Percentiles rank a stretch among this genome's conserved stretches.
These are phyloP conservation scores for Plectus sambesii DNA, from an alignment of 1,140 invertebrate genomes.

Conservation along the genomic window DNA sequence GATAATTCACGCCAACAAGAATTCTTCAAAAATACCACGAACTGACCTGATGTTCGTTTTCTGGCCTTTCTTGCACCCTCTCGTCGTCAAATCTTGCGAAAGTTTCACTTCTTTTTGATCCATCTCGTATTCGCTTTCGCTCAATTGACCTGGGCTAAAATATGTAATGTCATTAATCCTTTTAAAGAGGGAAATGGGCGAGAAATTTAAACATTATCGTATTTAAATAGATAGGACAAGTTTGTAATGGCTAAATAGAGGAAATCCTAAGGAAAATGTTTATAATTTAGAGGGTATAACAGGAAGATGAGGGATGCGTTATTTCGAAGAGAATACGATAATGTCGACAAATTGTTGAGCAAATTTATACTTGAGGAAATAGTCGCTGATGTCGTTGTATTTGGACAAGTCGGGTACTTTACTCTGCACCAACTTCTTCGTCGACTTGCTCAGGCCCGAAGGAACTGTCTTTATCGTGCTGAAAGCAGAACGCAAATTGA, in stretches of 20 bases:
- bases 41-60: constrained; percentile 26
- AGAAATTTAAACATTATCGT: no score
- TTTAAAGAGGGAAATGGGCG: no score
- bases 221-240: no score
- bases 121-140: constrained; percentile 84
- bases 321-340: neutral
- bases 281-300: constrained; percentile 12
- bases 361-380: constrained; percentile 64
- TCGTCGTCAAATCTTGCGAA: constrained; percentile 31
- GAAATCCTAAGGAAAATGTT: no score
- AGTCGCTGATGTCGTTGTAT: constrained; percentile 79
- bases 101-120: constrained; percentile 47
- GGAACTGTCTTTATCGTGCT: constrained; percentile 57
- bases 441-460: constrained; percentile 73
- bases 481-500: constrained; percentile 23
- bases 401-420: constrained; percentile 78
- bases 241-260: no score
- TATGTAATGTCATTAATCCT: constrained; percentile 19
- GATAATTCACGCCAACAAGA: no score
- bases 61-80: constrained; percentile 31
- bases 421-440: constrained; percentile 80
- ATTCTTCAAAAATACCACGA: no score
- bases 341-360: neutral
- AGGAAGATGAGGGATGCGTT: constrained; percentile 1
- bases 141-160: constrained; percentile 61